phyloP scores from a whole-genome alignment of 2,797 vertebrate genomes.

The Salmo trutta region DNA sequence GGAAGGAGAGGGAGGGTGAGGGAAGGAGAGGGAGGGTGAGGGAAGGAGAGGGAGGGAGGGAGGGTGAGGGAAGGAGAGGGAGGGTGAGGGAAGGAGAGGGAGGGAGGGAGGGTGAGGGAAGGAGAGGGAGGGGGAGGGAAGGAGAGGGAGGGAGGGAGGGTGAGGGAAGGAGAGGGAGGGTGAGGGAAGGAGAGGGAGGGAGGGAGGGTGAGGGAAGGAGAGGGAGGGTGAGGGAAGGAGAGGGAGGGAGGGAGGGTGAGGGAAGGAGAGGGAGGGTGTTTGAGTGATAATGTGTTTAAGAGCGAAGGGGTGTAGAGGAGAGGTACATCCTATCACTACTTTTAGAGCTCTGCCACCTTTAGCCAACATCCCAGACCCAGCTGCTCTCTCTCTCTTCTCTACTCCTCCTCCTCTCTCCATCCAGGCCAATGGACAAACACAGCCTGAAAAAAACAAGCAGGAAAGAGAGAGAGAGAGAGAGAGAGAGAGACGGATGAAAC shows the following conservation, averaged over 20 bases:
- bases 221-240: conserved; percentile 42
- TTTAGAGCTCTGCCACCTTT: conserved; percentile 70
- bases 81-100: conserved; percentile 48
- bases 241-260: conserved; percentile 14
- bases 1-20: background rate
- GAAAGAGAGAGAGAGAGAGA: conserved; percentile 28
- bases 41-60: conserved; percentile 42
- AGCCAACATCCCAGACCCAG: conserved; percentile 64
- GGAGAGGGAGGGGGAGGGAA: background rate
- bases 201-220: conserved; percentile 40
- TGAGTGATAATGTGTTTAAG: conserved; percentile 67
- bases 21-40: background rate
- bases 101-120: conserved; percentile 30
- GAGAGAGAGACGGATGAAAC: conserved; percentile 49
- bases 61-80: conserved; percentile 11
- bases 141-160: background rate
- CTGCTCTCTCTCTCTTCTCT: conserved; percentile 42
- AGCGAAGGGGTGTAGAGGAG: conserved; percentile 44
- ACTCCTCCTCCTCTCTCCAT: conserved; percentile 35
- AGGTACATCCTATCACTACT: conserved; percentile 42
- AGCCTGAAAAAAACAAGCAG: conserved; percentile 18
- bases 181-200: conserved; percentile 17
- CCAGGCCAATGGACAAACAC: conserved; percentile 47
- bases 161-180: background rate
- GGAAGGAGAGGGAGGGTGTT: conserved; percentile 38